Conservation (phyloP, 2,888 invertebrate genomes). For the Synergus japonicus region DNA sequence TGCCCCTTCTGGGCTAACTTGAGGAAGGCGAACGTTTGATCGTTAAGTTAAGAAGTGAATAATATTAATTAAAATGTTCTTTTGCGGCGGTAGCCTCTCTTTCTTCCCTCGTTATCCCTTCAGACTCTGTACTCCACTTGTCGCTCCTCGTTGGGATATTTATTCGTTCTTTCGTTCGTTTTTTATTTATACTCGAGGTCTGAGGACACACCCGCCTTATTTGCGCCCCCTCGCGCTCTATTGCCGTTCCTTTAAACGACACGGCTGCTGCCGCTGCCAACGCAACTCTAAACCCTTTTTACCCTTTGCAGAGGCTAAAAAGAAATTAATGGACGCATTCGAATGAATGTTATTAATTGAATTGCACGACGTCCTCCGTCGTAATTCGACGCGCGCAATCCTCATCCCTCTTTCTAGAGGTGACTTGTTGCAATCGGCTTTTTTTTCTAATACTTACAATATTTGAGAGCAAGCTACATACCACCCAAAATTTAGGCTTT, state of each 20-base stretch:
- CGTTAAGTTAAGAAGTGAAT: constrained; percentile 74
- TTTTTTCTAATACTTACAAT: constrained; percentile 49
- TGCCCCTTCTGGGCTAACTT: constrained; percentile 26
- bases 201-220: constrained; percentile 69
- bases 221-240: constrained; percentile 62
- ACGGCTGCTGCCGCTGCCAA: constrained; percentile 60
- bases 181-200: constrained; percentile 75
- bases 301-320: constrained; percentile 59
- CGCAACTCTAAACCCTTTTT: constrained; percentile 67
- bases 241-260: constrained; percentile 68
- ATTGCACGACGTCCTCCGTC: constrained; percentile 64
- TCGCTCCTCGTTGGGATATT: constrained; percentile 73
- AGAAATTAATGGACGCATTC: constrained; percentile 73
- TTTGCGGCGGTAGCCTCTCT: constrained; percentile 63
- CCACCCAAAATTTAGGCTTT: too few relatives aligned
- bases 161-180: constrained; percentile 76
- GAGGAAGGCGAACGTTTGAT: constrained; percentile 68
- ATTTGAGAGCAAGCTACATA: background rate
- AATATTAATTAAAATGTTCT: constrained; percentile 77
- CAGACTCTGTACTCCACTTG: constrained; percentile 68
- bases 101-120: constrained; percentile 53
- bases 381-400: constrained; percentile 60
- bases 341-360: constrained; percentile 76
- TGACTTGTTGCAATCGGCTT: constrained; percentile 66
- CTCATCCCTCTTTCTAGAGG: constrained; percentile 57